Evolutionary conservation across 1,140 invertebrate genomes (phyloP).

Genomic region (Orchesella cincta): DNA sequence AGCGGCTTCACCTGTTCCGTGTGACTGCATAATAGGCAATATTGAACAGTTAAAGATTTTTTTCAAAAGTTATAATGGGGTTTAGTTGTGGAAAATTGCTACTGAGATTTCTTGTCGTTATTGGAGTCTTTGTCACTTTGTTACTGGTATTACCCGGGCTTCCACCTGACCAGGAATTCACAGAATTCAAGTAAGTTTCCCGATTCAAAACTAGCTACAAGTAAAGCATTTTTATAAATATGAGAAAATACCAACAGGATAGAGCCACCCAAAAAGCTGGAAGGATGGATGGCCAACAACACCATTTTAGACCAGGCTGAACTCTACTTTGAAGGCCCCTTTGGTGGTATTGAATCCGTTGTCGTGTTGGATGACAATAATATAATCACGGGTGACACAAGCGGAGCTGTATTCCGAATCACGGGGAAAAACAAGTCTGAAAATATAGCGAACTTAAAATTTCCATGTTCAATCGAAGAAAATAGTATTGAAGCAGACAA

Average conservation of each 20-base stretch:
- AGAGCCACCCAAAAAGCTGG: constrained; percentile 59
- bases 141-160: too few relatives aligned
- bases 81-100: too few relatives aligned
- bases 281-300: constrained; percentile 64
- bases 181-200: too few relatives aligned
- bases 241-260: constrained; percentile 60
- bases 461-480: neutral
- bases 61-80: too few relatives aligned
- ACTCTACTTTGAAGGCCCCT: constrained; percentile 63
- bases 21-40: too few relatives aligned
- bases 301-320: constrained; percentile 64
- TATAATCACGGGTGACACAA: constrained; percentile 67
- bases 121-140: too few relatives aligned
- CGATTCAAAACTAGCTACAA: too few relatives aligned
- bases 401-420: constrained; percentile 69
- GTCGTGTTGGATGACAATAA: constrained; percentile 65
- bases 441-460: neutral
- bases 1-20: too few relatives aligned
- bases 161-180: too few relatives aligned
- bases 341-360: constrained; percentile 71
- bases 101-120: too few relatives aligned
- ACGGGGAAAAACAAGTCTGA: constrained; percentile 59
- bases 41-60: too few relatives aligned
- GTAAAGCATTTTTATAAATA: too few relatives aligned
- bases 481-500: constrained; percentile 67